These are phyloP conservation scores for Phengaris alcon DNA, from an alignment of 2,888 invertebrate genomes.

Conservation along the genomic window DNA sequence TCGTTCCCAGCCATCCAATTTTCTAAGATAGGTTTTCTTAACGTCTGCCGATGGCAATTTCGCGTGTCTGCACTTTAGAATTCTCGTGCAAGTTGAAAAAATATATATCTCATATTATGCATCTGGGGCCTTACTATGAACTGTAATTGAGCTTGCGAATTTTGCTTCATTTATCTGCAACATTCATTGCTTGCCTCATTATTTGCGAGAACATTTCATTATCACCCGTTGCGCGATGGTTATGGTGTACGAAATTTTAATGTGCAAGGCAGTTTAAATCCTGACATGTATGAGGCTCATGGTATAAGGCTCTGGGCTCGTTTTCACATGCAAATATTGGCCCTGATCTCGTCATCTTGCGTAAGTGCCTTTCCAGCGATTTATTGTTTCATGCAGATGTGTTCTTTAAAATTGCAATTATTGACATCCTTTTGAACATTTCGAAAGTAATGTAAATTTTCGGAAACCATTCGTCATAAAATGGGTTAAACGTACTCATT, in stretches of 20 bases:
- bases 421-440: conserved; percentile 23
- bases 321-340: conserved; percentile 38
- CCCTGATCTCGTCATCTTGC: conserved; percentile 36
- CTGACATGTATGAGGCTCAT: background rate
- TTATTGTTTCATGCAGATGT: conserved; percentile 32
- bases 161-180: background rate
- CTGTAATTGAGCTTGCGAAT: background rate
- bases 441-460: conserved; percentile 26
- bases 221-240: background rate
- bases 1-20: conserved; percentile 35
- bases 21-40: conserved; percentile 31
- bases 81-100: conserved; percentile 20
- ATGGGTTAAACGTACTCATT: conserved; percentile 17
- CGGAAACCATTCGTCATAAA: conserved; percentile 13
- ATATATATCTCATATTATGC: background rate
- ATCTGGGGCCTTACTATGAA: background rate
- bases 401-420: conserved; percentile 24
- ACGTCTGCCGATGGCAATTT: conserved; percentile 34
- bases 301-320: conserved; percentile 29
- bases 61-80: conserved; percentile 31
- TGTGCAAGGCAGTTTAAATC: background rate
- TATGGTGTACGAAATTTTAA: background rate
- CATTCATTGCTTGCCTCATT: background rate
- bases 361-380: conserved; percentile 34
- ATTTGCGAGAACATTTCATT: background rate